These are phyloP conservation scores for Macquaria ambigua DNA, from an alignment of 2,113 vertebrate species.

Conservation along the genomic window DNA sequence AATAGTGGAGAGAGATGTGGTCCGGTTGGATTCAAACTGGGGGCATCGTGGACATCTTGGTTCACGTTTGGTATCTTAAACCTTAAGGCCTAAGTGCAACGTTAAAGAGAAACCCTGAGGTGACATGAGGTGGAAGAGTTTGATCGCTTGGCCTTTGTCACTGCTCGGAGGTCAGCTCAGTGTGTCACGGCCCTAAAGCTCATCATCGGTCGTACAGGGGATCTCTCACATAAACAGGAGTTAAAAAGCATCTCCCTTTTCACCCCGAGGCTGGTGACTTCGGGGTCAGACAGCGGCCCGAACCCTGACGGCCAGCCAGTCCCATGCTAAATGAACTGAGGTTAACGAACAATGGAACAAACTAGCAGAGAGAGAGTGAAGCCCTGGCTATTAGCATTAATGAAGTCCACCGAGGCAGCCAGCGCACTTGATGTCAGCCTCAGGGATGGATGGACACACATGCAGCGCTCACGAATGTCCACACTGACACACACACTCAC, in stretches of 20 bases:
- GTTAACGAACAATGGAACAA: conserved; percentile 73
- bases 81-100: neutral
- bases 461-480: conserved; percentile 23
- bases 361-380: conserved; percentile 47
- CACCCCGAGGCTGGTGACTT: conserved; percentile 23
- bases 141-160: neutral
- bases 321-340: conserved; percentile 54
- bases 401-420: conserved; percentile 71
- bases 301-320: conserved; percentile 20
- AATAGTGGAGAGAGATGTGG: neutral
- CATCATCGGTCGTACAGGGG: neutral
- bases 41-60: neutral
- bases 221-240: neutral
- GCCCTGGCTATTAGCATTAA: conserved; percentile 65
- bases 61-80: neutral
- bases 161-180: neutral
- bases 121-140: too few relatives aligned
- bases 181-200: neutral
- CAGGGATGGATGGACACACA: conserved; percentile 52
- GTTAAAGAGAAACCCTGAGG: too few relatives aligned
- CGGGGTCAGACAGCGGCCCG: conserved; percentile 10
- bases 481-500: conserved; percentile 1
- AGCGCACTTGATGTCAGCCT: conserved; percentile 57
- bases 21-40: neutral
- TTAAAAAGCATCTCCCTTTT: neutral